Evolutionary conservation across 1,140 invertebrate genomes (phyloP).

Genomic region (Solen grandis): DNA sequence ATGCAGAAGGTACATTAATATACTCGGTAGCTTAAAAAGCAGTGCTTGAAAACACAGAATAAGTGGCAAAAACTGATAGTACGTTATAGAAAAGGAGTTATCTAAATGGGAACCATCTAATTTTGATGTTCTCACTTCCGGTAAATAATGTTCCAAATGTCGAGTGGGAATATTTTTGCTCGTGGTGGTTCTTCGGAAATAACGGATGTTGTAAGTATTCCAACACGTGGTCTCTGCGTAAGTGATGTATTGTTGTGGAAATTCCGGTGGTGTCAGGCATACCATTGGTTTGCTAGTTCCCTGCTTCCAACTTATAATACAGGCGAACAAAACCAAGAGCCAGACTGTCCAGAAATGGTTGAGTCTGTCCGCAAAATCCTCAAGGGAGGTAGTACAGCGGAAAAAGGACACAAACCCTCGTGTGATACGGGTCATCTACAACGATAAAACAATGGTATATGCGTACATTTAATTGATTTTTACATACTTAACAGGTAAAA

Average conservation of each 20-base stretch:
- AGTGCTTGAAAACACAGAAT: constrained; percentile 40
- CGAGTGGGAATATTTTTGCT: no score
- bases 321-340: constrained; percentile 19
- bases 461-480: no score
- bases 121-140: no score
- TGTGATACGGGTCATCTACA: no score
- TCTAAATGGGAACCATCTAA: no score
- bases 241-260: background rate
- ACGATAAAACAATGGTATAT: no score
- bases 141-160: no score
- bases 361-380: constrained; percentile 41
- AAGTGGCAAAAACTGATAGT: constrained; percentile 38
- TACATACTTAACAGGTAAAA: no score
- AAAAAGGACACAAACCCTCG: no score
- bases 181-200: no score
- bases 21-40: constrained; percentile 36
- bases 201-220: constrained; percentile 35
- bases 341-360: constrained; percentile 51
- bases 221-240: constrained; percentile 18
- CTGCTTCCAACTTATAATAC: constrained; percentile 34
- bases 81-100: no score
- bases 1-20: constrained; percentile 32
- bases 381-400: constrained; percentile 13
- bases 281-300: background rate
- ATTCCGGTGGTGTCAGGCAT: constrained; percentile 27